A percentile compares a stretch with the other conserved stretches of the same genome.
phyloP scores from a whole-genome alignment of 2,888 invertebrate species.

The Netelia virgata region DNA sequence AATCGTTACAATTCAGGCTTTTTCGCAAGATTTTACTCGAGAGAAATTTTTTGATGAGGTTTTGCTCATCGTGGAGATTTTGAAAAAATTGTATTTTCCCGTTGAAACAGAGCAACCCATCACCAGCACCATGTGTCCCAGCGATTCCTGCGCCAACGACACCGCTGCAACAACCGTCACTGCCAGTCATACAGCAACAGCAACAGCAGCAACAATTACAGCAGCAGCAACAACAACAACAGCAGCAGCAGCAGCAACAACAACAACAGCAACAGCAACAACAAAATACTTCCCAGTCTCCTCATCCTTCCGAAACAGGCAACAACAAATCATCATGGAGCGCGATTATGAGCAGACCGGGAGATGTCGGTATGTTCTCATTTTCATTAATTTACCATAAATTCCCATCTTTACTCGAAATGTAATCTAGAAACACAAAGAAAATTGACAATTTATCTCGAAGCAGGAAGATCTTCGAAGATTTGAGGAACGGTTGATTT shows the following conservation, averaged over 20 bases:
- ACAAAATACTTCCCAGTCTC: slow-evolving; percentile 79
- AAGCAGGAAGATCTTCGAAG: not conserved
- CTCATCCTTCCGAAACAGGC: slow-evolving; percentile 81
- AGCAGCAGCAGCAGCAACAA: slow-evolving; percentile 73
- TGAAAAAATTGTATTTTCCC: slow-evolving; percentile 1
- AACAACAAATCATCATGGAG: slow-evolving; percentile 84
- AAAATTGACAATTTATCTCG: not conserved
- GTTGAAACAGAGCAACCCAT: slow-evolving; percentile 79
- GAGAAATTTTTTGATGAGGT: slow-evolving; percentile 9
- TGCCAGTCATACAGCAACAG: slow-evolving; percentile 81
- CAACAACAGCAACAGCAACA: slow-evolving; percentile 75
- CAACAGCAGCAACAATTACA: slow-evolving; percentile 73
- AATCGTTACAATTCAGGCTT: slow-evolving; percentile 4
- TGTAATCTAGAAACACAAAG: not conserved
- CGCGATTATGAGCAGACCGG: slow-evolving; percentile 84
- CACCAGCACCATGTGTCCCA: slow-evolving; percentile 82
- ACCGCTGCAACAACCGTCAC: slow-evolving; percentile 78
- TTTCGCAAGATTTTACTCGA: slow-evolving; percentile 17
- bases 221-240: slow-evolving; percentile 76
- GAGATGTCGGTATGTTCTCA: slow-evolving; percentile 80
- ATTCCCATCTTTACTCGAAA: not conserved
- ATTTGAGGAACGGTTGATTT: not conserved
- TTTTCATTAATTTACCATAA: not conserved
- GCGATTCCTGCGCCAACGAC: slow-evolving; percentile 77
- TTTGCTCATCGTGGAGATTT: no score